Base-by-base conservation (phyloP, 2,113 vertebrate species). In the Ardeotis arabs region DNA sequence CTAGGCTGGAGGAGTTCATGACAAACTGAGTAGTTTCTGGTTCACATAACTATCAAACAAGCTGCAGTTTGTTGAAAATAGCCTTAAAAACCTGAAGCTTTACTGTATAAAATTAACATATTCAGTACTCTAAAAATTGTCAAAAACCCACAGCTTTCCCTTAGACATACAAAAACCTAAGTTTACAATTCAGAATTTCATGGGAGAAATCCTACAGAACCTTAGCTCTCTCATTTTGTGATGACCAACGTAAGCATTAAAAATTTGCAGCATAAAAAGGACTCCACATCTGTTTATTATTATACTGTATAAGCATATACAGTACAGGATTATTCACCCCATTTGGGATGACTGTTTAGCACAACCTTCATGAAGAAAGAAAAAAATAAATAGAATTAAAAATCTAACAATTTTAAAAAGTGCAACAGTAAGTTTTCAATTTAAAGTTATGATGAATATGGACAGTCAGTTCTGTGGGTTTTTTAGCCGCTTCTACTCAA, bases 21-120 rank as follows among this genome's bases (percentile, higher is more conserved):
- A 94, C 78, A 85, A 86, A 85, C 95, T 60, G 89, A 93, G 93
- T 95, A 96, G 94, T 93, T 97, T 96, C 91, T 95, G 91, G 75
- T 97, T 98, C 94, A 97, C 95, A 67, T 97, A 97, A 97, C 97
- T 97, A 97, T 94, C 96, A 98, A 97, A 97, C 60, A 77, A 89
- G 87, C 96, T 95, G 95, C 95, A 97, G 96, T 97, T 97, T 92
- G 96, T 98, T 97, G 97, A 97, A 98, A 98, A 98, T 95, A 97
- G 92, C 82, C 97, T 94, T 97, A 97, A 98, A 98, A 98, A 93
- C 93, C 94, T 95, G 93, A 98, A 84, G 96, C 96, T 98, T 70
- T 97, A 96, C 94, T 96, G 89, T 97, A 95, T 84, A 98, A 98
- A 98, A 98, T 96, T 79, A 98, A 97, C 90, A 95, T 92, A 92